These are phyloP conservation scores for Oreohelix idahoensis DNA, from an alignment of 1,140 invertebrate genomes.

Conservation along the genomic window DNA sequence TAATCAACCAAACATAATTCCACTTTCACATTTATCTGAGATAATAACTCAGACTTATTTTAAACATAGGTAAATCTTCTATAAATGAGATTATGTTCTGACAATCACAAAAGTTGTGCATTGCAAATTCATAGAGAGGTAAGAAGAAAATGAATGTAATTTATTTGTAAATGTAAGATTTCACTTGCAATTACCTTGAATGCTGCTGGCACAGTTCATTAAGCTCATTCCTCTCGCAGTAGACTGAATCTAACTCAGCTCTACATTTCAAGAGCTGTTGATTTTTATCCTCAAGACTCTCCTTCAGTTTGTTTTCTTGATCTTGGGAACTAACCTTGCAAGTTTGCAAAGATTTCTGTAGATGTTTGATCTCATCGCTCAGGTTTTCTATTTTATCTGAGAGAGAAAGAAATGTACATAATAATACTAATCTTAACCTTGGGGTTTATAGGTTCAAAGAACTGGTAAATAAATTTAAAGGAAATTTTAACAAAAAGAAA, in stretches of 20 bases:
- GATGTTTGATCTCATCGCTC: constrained; percentile 41
- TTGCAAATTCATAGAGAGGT: too few relatives aligned
- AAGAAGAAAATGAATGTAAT: background rate
- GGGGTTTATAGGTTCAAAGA: too few relatives aligned
- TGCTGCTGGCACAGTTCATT: constrained; percentile 52
- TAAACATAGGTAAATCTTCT: too few relatives aligned
- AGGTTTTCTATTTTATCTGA: constrained; percentile 50
- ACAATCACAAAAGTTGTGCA: too few relatives aligned
- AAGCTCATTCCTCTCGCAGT: constrained; percentile 57
- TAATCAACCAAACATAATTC: too few relatives aligned
- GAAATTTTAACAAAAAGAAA: too few relatives aligned
- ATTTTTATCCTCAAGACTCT: constrained; percentile 47
- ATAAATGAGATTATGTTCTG: too few relatives aligned
- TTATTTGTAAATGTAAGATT: background rate
- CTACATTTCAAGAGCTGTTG: constrained; percentile 48
- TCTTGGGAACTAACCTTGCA: constrained; percentile 31
- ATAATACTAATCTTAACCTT: background rate
- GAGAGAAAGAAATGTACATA: constrained; percentile 26
- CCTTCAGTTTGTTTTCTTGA: constrained; percentile 33
- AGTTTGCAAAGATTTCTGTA: constrained; percentile 41
- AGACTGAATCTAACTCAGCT: constrained; percentile 54
- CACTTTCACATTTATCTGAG: too few relatives aligned
- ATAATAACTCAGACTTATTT: too few relatives aligned
- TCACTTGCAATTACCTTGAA: constrained; percentile 13
- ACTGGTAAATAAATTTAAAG: too few relatives aligned